A percentile compares a stretch with the other conserved stretches of the same genome.
Conservation (phyloP, 2,888 invertebrate genomes). For the Cosmopolites sordidus region DNA sequence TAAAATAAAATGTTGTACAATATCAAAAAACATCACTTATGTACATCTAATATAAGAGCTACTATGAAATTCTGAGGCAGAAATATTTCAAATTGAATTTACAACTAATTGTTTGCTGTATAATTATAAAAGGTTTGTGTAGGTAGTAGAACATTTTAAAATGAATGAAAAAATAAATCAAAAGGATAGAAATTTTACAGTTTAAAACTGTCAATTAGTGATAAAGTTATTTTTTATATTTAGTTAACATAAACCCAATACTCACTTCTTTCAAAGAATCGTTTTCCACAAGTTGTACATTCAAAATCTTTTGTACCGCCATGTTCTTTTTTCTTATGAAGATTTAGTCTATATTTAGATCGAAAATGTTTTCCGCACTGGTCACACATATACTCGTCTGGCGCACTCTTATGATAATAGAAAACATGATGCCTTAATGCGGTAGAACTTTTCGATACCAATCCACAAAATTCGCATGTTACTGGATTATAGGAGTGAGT, state of each 20-base stretch:
- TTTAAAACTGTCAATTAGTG: too few species aligned
- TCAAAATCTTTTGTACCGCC: conserved; percentile 34
- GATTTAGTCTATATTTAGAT: conserved; percentile 35
- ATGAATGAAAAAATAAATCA: too few species aligned
- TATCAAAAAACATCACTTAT: too few species aligned
- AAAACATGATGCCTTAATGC: conserved; percentile 39
- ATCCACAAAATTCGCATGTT: conserved; percentile 40
- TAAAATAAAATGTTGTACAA: too few species aligned
- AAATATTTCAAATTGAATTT: too few species aligned
- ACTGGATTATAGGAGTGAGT: conserved; percentile 36
- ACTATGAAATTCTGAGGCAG: too few species aligned
- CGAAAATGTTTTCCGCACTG: conserved; percentile 36
- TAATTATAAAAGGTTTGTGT: too few species aligned
- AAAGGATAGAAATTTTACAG: too few species aligned
- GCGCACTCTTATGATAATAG: conserved; percentile 37
- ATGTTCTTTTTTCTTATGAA: conserved; percentile 39
- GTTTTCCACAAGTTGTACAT: conserved; percentile 33
- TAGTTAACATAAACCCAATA: not conserved
- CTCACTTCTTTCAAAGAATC: conserved; percentile 21
- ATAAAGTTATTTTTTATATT: too few species aligned
- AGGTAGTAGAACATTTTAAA: too few species aligned
- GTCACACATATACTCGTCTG: conserved; percentile 38
- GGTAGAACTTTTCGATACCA: conserved; percentile 36
- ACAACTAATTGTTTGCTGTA: too few species aligned
- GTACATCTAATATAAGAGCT: too few species aligned